Evolutionary conservation across 2,113 vertebrate species (phyloP), one percentile per base, ranked within the genome.

Genomic region (Brachyistius frenatus): DNA sequence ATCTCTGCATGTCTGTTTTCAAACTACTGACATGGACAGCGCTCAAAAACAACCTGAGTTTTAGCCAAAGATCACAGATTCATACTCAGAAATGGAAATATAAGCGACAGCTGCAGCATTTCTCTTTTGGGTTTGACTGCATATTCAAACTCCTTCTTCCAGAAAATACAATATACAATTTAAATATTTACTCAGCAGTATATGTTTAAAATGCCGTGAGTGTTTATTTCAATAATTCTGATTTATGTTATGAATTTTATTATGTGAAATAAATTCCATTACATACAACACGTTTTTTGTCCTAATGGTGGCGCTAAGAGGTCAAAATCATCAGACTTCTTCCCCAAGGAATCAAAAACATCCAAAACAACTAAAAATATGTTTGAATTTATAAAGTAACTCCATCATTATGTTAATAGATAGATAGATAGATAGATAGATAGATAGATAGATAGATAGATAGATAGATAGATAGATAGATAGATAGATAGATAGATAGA

Each of bases 311-410:
- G 16, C 67, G 46, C 37, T 30, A 46, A 6, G 0, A 0, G 77
- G 62, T 66, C 37, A 66, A 72, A 54, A 47, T 13, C 3, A 56
- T 13, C 5, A 55, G 5, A 55, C 57, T 56, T 53, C n/a, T 62
- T 13, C n/a, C 14, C 31, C 3, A 56, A 70, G 41, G n/a, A 47
- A 32, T 5, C 2, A 7, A 32, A 36, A 57, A 54, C 7, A 35
- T 41, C 23, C 4, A 13, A 30, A 30, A 33, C 3, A 60, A 66
- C 3, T 46, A 23, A 23, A 23, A 23, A 23, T 23, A 23, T 23
- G 23, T 23, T 23, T 23, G 23, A 23, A 23, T 23, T 23, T 23
- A 23, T 23, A 23, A 23, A 23, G 1, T 23, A 23, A 23, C 23
- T 23, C 23, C 23, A 23, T 23, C 23, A 23, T 1, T 23, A 23